A percentile compares a stretch with the other conserved stretches of the same genome.
Conservation (phyloP, 2,113 vertebrate genomes). For the Scopus umbretta region DNA sequence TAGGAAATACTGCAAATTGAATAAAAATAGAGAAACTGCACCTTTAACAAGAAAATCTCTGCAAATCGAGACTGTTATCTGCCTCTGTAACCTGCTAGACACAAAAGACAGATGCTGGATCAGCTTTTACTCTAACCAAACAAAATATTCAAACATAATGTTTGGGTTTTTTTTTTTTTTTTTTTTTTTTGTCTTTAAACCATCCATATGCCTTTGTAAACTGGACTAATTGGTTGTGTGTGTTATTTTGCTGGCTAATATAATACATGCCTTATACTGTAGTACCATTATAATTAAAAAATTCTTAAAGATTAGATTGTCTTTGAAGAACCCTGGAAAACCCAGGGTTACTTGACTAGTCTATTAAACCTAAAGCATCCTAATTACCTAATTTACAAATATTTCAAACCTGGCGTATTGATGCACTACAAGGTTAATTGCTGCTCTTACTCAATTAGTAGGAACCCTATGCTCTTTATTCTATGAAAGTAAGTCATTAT, state of each 20-base stretch:
- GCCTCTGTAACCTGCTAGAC: background rate
- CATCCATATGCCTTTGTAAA: background rate
- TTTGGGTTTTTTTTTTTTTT: too few relatives aligned
- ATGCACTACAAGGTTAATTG: constrained; percentile 51
- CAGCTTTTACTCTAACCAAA: background rate
- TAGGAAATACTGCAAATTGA: background rate
- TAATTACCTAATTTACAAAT: constrained; percentile 48
- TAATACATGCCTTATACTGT: background rate
- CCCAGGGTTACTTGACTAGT: background rate
- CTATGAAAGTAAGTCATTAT: constrained; percentile 38
- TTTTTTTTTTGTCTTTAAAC: background rate
- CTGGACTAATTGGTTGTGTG: background rate
- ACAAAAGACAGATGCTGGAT: background rate
- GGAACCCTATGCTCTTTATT: background rate
- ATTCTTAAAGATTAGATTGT: background rate
- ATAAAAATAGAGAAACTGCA: background rate
- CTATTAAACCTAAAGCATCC: background rate
- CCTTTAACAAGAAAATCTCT: background rate
- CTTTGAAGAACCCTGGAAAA: background rate
- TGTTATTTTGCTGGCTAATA: background rate
- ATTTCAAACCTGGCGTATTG: background rate
- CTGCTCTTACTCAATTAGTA: constrained; percentile 25
- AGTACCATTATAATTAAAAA: background rate
- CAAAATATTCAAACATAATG: background rate
- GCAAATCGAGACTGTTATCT: background rate